Evolutionary conservation across 2,888 invertebrate genomes (phyloP).

Genomic region (Ethmia dodecea): DNA sequence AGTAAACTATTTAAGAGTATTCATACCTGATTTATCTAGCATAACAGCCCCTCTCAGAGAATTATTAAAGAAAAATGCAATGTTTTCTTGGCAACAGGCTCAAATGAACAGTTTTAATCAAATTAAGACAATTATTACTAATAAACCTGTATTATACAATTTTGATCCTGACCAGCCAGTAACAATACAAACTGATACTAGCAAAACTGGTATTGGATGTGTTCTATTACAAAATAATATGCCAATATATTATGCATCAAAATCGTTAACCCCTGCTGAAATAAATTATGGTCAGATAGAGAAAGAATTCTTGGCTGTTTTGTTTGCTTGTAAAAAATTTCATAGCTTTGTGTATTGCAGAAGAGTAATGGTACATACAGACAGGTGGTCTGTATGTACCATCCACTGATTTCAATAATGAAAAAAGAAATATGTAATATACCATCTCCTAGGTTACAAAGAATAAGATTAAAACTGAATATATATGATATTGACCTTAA

Average conservation of each 20-base stretch:
- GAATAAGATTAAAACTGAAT: conserved; percentile 8
- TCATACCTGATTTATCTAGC: neutral
- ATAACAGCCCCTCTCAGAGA: neutral
- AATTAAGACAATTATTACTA: neutral
- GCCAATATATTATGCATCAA: conserved; percentile 6
- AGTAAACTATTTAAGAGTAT: conserved; percentile 2
- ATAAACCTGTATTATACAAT: neutral
- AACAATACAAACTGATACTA: conserved; percentile 9
- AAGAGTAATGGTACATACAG: neutral
- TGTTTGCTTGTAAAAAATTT: conserved; percentile 7
- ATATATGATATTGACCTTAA: conserved; percentile 4
- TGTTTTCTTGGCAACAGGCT: conserved; percentile 1
- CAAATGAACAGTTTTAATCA: conserved; percentile 1
- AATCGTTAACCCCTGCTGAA: conserved; percentile 1
- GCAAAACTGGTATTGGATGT: conserved; percentile 10
- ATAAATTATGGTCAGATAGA: conserved; percentile 7
- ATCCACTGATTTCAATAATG: conserved; percentile 4
- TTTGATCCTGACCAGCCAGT: conserved; percentile 5
- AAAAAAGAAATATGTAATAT: conserved; percentile 8
- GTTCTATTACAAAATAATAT: conserved; percentile 6
- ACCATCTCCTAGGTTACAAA: conserved; percentile 6
- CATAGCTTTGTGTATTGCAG: conserved; percentile 6
- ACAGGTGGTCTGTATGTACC: no score
- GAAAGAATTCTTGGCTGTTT: conserved; percentile 5
- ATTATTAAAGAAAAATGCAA: conserved; percentile 2